Conservation (phyloP, 1,140 invertebrate species). For the Drosophila nannoptera region DNA sequence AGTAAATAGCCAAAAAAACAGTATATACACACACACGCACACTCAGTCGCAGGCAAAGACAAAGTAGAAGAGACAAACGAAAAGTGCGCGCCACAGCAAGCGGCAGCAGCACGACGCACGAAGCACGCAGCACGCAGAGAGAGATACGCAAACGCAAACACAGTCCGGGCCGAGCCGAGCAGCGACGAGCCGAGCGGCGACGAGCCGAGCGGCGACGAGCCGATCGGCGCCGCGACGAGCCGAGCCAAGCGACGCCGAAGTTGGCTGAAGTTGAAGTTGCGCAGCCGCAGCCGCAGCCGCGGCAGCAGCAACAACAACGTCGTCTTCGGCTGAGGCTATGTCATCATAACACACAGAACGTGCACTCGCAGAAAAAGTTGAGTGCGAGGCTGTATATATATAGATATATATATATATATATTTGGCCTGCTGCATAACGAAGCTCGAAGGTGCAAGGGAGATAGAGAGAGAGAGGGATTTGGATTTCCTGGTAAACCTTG, state of each 20-base stretch:
- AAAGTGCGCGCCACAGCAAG: slow-evolving; percentile 42
- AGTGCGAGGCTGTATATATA: not conserved
- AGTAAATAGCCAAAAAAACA: slow-evolving; percentile 49
- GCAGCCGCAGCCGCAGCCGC: slow-evolving; percentile 13
- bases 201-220: too few relatives aligned
- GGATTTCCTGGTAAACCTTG: too few relatives aligned
- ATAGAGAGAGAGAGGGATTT: too few relatives aligned
- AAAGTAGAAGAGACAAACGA: slow-evolving; percentile 43
- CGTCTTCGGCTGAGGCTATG: slow-evolving; percentile 51
- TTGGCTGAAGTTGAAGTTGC: slow-evolving; percentile 27
- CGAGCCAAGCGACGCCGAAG: slow-evolving; percentile 1
- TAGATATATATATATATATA: not conserved
- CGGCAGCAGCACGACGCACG: slow-evolving; percentile 25
- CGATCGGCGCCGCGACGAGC: too few relatives aligned
- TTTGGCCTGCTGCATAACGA: not conserved
- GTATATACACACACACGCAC: slow-evolving; percentile 14
- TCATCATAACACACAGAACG: slow-evolving; percentile 61
- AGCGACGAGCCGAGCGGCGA: too few relatives aligned
- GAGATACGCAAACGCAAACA: slow-evolving; percentile 53
- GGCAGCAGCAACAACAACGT: slow-evolving; percentile 25
- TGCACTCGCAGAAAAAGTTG: slow-evolving; percentile 22
- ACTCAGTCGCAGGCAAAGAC: slow-evolving; percentile 18
- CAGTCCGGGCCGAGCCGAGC: too few relatives aligned
- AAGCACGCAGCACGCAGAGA: slow-evolving; percentile 15
- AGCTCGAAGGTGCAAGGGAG: too few relatives aligned